Percentiles rank a stretch among this genome's conserved stretches.
These are phyloP conservation scores for Cancer borealis DNA, from an alignment of 2,888 invertebrate genomes.

Conservation along the genomic window DNA sequence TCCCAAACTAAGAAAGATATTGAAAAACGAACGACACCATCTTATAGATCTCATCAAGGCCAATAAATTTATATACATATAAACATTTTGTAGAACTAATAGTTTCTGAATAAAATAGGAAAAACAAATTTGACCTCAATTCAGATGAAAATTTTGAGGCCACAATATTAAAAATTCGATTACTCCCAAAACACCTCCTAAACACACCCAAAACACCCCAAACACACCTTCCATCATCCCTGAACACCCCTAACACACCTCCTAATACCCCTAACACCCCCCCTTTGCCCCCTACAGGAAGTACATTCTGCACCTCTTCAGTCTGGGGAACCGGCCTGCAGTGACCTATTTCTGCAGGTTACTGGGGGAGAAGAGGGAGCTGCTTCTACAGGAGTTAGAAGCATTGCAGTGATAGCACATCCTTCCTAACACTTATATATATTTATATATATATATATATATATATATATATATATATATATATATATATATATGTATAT, in stretches of 20 bases:
- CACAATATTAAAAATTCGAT: too few relatives aligned
- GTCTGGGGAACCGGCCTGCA: slow-evolving; percentile 73
- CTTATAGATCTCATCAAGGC: too few relatives aligned
- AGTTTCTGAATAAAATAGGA: neutral
- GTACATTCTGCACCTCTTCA: slow-evolving; percentile 74
- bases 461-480: too few relatives aligned
- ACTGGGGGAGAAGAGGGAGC: slow-evolving; percentile 71
- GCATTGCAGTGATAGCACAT: slow-evolving; percentile 55
- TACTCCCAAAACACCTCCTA: neutral
- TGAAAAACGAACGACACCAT: too few relatives aligned
- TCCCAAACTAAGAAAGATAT: too few relatives aligned
- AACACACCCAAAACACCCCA: neutral
- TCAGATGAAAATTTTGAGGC: too few relatives aligned
- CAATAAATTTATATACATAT: too few relatives aligned
- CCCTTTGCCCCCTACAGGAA: slow-evolving; percentile 59
- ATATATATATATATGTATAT: too few relatives aligned
- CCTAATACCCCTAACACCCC: neutral
- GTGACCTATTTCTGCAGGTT: slow-evolving; percentile 72
- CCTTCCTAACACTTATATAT: too few relatives aligned
- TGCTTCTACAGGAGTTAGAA: slow-evolving; percentile 68
- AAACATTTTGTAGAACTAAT: neutral
- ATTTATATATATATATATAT: too few relatives aligned
- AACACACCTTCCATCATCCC: neutral
- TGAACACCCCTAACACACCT: too few relatives aligned
- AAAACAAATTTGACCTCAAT: neutral